These are phyloP conservation scores for Acronicta leporina DNA, from an alignment of 2,888 invertebrate genomes.

Conservation along the genomic window DNA sequence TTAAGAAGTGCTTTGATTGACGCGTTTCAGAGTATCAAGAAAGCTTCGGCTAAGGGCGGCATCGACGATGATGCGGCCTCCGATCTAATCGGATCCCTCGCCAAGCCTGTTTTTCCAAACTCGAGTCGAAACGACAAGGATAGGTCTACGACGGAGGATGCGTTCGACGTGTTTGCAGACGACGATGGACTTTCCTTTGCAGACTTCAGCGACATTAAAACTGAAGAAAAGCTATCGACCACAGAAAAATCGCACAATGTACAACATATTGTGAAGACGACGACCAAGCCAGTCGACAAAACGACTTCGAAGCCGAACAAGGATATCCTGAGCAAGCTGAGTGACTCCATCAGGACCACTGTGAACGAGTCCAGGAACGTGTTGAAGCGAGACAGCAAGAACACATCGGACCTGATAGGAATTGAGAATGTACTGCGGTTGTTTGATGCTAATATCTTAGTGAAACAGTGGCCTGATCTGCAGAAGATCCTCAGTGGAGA, in stretches of 20 bases:
- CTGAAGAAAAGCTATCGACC: constrained; percentile 68
- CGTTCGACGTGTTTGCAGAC: constrained; percentile 79
- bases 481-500: constrained; percentile 81
- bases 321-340: constrained; percentile 73
- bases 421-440: constrained; percentile 88
- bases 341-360: constrained; percentile 73
- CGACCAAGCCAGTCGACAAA: constrained; percentile 69
- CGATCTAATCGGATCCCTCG: constrained; percentile 78
- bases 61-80: constrained; percentile 76
- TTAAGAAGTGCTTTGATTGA: constrained; percentile 82
- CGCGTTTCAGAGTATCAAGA: constrained; percentile 85
- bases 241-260: constrained; percentile 85
- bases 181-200: constrained; percentile 83
- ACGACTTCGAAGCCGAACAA: constrained; percentile 72
- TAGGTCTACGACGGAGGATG: constrained; percentile 68
- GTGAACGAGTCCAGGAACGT: constrained; percentile 79
- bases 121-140: constrained; percentile 63
- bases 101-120: constrained; percentile 58
- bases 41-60: constrained; percentile 79
- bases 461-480: constrained; percentile 87
- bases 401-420: constrained; percentile 66
- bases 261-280: constrained; percentile 82
- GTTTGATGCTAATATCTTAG: constrained; percentile 88
- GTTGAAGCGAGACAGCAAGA: constrained; percentile 58
- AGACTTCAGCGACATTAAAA: constrained; percentile 71